These are phyloP conservation scores for Hyperoplus lanceolatus DNA, from an alignment of 2,797 vertebrate species.

Conservation along the genomic window DNA sequence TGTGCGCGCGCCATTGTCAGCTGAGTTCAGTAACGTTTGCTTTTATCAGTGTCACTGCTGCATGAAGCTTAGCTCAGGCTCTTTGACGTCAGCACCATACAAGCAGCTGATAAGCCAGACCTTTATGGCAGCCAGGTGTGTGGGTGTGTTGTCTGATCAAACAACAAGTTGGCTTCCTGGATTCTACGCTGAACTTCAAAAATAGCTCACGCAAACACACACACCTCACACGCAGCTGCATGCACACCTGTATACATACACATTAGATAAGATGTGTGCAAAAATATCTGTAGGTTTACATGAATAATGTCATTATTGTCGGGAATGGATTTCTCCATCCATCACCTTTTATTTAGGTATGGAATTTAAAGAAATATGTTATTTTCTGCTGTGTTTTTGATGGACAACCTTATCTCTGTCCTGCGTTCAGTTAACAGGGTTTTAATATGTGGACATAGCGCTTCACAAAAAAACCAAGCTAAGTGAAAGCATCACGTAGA, in stretches of 20 bases:
- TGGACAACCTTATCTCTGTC: neutral
- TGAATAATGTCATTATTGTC: neutral
- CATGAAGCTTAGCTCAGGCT: constrained; percentile 60
- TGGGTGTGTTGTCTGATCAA: constrained; percentile 75
- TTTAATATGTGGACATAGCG: neutral
- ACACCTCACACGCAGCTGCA: constrained; percentile 12
- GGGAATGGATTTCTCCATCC: neutral
- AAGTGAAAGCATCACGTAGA: neutral
- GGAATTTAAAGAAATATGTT: neutral
- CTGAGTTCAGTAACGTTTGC: constrained; percentile 52
- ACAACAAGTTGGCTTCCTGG: constrained; percentile 70
- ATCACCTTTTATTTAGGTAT: neutral
- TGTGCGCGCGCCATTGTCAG: constrained; percentile 40
- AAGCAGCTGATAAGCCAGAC: constrained; percentile 69
- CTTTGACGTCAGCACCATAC: constrained; percentile 77
- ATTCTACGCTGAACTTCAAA: constrained; percentile 66
- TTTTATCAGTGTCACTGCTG: constrained; percentile 75
- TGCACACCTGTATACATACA: neutral
- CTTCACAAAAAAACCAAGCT: neutral
- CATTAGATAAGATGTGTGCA: neutral
- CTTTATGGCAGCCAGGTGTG: constrained; percentile 72
- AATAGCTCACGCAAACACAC: constrained; percentile 69
- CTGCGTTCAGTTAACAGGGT: neutral
- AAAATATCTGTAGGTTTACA: neutral
- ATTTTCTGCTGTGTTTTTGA: neutral